Conservation (phyloP, 1,140 invertebrate genomes). For the Bombus haemorrhoidalis region DNA sequence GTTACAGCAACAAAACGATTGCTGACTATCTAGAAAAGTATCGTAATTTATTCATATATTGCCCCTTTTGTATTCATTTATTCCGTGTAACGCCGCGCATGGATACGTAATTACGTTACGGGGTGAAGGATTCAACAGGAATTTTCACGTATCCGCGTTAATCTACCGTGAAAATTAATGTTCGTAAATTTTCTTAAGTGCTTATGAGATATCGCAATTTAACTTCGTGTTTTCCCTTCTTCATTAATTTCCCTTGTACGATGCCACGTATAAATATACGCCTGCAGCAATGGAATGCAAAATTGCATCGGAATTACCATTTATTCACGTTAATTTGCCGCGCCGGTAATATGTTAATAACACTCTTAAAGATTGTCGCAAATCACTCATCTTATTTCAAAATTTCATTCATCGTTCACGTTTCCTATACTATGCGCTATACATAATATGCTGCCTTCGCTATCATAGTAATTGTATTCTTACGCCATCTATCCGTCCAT, state of each 20-base stretch:
- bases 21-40: too few relatives aligned
- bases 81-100: background rate
- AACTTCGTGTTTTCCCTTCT: background rate
- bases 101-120: background rate
- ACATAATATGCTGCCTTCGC: too few relatives aligned
- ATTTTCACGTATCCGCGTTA: constrained; percentile 1
- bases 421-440: background rate
- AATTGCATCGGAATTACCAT: constrained; percentile 6
- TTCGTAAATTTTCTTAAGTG: background rate
- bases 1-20: background rate
- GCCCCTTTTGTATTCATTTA: background rate
- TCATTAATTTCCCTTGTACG: background rate
- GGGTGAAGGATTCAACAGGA: background rate
- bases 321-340: constrained; percentile 1
- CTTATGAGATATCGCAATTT: constrained; percentile 8
- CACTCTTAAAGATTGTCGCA: background rate
- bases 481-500: background rate
- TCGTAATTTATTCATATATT: background rate
- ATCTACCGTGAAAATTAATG: constrained; percentile 12
- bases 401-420: constrained; percentile 2
- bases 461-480: too few relatives aligned
- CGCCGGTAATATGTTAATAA: background rate
- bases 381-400: background rate
- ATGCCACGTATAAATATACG: background rate
- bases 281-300: background rate